A percentile compares a stretch with the other conserved stretches of the same genome.
phyloP scores from a whole-genome alignment of 2,113 vertebrate genomes.

The Ancistrus triradiatus region DNA sequence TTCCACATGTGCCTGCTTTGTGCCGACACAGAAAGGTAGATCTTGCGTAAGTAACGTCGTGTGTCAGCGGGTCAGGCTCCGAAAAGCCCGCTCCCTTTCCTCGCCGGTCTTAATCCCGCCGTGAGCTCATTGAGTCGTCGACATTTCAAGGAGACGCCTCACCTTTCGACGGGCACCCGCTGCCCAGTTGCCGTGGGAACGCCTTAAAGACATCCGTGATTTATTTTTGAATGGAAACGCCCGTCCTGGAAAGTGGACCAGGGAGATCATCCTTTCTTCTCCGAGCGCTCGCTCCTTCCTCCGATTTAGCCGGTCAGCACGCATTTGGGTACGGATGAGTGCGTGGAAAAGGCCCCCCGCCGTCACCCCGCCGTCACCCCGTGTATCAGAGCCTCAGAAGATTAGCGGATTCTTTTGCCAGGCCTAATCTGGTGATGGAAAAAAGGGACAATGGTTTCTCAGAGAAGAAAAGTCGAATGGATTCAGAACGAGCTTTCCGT shows the following conservation, averaged over 20 bases:
- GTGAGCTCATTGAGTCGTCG: conserved; percentile 51
- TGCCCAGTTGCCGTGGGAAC: conserved; percentile 47
- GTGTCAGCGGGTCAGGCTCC: conserved; percentile 34
- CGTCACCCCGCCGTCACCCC: conserved; percentile 63
- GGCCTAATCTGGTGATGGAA: conserved; percentile 69
- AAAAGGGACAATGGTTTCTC: conserved; percentile 62
- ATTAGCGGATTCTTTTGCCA: conserved; percentile 65
- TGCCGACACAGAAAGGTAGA: too few species aligned
- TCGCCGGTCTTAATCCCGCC: conserved; percentile 18
- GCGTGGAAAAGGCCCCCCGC: conserved; percentile 65
- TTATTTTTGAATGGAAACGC: conserved; percentile 50
- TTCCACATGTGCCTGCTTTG: too few species aligned
- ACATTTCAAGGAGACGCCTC: conserved; percentile 31
- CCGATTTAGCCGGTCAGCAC: conserved; percentile 47
- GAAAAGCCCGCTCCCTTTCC: conserved; percentile 29
- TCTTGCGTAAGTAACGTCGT: conserved; percentile 31
- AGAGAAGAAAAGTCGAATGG: conserved; percentile 42
- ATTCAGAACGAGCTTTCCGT: conserved; percentile 55
- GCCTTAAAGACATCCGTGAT: conserved; percentile 26
- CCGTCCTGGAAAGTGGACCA: conserved; percentile 22
- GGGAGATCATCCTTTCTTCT: conserved; percentile 7
- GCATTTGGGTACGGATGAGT: conserved; percentile 64
- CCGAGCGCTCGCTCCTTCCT: conserved; percentile 51
- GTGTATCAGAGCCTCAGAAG: conserved; percentile 62
- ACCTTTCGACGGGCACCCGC: conserved; percentile 12